Evolutionary conservation across 37 sponge, comb jelly and placozoan species (phyloP).

Genomic region (Bolinopsis microptera): DNA sequence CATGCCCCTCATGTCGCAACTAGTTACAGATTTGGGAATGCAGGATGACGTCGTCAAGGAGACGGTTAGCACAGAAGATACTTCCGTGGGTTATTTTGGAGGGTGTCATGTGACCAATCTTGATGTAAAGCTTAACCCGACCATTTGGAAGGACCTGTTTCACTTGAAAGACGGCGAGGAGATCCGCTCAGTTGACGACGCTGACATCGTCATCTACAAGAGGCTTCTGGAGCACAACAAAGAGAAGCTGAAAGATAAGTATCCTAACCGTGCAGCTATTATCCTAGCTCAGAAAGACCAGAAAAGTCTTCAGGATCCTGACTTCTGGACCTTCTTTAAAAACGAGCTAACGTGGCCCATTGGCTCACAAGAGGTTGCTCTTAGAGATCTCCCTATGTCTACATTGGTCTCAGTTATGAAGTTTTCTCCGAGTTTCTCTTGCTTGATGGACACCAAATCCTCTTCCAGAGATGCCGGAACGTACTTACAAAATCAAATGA

Average conservation of each 20-base stretch:
- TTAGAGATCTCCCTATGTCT: not conserved
- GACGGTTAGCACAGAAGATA: not conserved
- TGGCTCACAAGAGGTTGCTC: not conserved
- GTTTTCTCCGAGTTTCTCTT: not conserved
- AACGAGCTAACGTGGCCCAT: not conserved
- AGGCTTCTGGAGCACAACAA: not conserved
- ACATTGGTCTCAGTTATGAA: not conserved
- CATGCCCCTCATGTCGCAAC: not conserved
- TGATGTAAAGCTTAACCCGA: not conserved
- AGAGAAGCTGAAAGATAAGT: not conserved
- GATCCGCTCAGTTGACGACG: not conserved
- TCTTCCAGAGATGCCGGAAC: not conserved
- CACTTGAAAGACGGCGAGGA: not conserved
- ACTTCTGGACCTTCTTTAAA: conserved; percentile 1
- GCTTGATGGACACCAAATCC: not conserved
- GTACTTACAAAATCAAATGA: not conserved
- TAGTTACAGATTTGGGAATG: not conserved
- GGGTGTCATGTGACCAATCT: not conserved
- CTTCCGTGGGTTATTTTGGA: not conserved
- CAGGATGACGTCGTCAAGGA: not conserved
- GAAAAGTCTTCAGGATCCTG: not conserved
- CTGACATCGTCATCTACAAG: not conserved
- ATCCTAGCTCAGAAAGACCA: conserved; percentile 13
- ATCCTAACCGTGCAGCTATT: not conserved
- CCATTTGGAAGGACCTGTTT: not conserved